Evolutionary conservation across 2,888 invertebrate species (phyloP), one percentile per base, ranked within the genome.

Genomic region (Drosophila melanosoma): DNA sequence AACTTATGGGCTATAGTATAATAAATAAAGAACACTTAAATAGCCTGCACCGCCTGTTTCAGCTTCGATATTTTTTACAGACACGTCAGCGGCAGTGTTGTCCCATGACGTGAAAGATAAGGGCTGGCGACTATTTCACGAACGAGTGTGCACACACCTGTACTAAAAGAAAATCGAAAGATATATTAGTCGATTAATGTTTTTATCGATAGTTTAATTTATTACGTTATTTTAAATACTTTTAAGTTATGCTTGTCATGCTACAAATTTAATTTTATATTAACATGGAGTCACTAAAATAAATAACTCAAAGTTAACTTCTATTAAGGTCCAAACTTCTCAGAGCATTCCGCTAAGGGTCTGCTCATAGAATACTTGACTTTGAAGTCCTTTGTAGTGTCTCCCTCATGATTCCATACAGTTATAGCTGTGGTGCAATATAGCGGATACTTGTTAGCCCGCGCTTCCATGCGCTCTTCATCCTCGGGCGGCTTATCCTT

Each of bases 71-170:
- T 77, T 78, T 79, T 82, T 79, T 79, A 79, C 91, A 92, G 91
- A 92, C 92, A 92, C 92, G 92, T 92, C 92, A 92, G 90, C 91
- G 90, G 64, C 82, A 63, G 64, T 78, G 80, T 63, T 75, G 68
- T 32, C 42, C 71, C 57, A 56, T 15, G 8, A 26, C 7, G 32
- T 23, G 8, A 38, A 52, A 40, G 29, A 40, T 40, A 52, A 77
- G 73, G 58, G 73, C 77, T 73, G 65, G 40, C 59, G 23, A 63
- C 1, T 17, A 17, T 12, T 10, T n/a, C 12, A 32, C 0, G 12
- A 12, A 20, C 17, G 3, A 52, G 64, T 69, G 69, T 66, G 57
- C 38, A 36, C 49, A 68, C 56, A 66, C 23, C 42, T 23, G 1
- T 8, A 23, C 2, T 42, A 6, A 54, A 38, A 12, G 1, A 12